Base-by-base conservation (phyloP, 2,888 invertebrate genomes). In the Tupiocoris notatus region DNA sequence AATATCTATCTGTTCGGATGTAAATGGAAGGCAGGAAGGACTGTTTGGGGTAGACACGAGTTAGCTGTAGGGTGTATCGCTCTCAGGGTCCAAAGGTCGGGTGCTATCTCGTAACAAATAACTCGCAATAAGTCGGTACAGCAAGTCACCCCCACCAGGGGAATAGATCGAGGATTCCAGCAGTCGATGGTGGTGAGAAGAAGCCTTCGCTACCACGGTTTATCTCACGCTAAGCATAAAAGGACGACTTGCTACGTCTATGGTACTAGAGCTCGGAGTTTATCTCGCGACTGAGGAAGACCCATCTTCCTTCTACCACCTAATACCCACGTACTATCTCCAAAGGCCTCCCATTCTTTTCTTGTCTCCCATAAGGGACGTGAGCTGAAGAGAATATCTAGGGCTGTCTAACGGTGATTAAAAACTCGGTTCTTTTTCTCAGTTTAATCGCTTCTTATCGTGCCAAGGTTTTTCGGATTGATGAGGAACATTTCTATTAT, bases 401-500 rank as follows among this genome's bases (percentile, higher is more conserved):
- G 39, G 6, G 39, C 6, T 39, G 39, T 39, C 39, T 39, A 7
- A 12, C 39, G 39, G 39, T 39, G 39, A 39, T 39, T 39, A 39
- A 39, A 39, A 39, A 39, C 39, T 39, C 39, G 6, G 39, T 39
- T 39, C 6, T 39, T 39, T 39, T 12, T 39, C 39, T 12, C 12
- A 39, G 39, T 39, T 39, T 39, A 39, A 12, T 39, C 39, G 39
- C 39, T 39, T 12, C 39, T 12, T 39, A 39, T 39, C 39, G 39
- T 12, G 6, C 12, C 12, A 7, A 7, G 6, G 3, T 39, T 39
- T 3, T 3, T 12, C 12, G 39, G 39, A 39, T 39, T 39, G 39
- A 39, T 39, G 39, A 39, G 39, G 12, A 39, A 39, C 39, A 39
- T 39, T 39, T 39, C 39, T 39, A 39, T 39, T 39, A 83, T 97